Conservation (phyloP, 2,888 invertebrate species). For the Leptinotarsa peninsularis region DNA sequence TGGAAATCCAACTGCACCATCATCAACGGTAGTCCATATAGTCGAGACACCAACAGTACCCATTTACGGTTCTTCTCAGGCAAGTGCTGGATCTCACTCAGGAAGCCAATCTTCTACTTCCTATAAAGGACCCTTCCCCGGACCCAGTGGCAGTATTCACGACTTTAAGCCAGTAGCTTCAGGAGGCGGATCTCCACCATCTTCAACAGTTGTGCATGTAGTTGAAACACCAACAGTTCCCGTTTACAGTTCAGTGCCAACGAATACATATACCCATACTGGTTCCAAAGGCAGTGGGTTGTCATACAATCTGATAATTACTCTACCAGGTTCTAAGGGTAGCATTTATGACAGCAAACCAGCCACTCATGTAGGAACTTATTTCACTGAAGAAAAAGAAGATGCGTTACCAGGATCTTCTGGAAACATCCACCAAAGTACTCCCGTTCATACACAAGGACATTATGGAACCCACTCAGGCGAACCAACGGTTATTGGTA, state of each 20-base stretch:
- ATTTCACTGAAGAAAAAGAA: slow-evolving; percentile 13
- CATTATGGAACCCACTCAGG: not conserved
- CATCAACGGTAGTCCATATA: slow-evolving; percentile 2
- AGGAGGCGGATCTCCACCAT: slow-evolving; percentile 31
- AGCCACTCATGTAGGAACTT: slow-evolving; percentile 20
- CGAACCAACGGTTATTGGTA: not conserved
- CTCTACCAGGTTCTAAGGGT: slow-evolving; percentile 46
- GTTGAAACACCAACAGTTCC: not conserved
- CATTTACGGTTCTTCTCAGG: not conserved
- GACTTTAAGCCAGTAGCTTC: slow-evolving; percentile 48
- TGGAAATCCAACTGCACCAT: slow-evolving; percentile 24
- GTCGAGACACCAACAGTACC: not conserved
- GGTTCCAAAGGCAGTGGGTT: slow-evolving; percentile 27
- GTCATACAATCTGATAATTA: slow-evolving; percentile 29
- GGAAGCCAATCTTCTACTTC: not conserved
- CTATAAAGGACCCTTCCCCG: slow-evolving; percentile 51
- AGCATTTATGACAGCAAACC: slow-evolving; percentile 49
- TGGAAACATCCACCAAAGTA: slow-evolving; percentile 45
- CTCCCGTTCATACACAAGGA: slow-evolving; percentile 10
- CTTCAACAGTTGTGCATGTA: slow-evolving; percentile 4
- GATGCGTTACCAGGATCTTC: slow-evolving; percentile 45
- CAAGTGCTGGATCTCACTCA: not conserved
- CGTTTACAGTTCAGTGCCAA: not conserved
- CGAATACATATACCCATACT: slow-evolving; percentile 9
- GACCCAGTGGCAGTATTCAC: slow-evolving; percentile 52